A percentile compares a stretch with the other conserved stretches of the same genome.
These are phyloP conservation scores for Drosophila guanche DNA, from an alignment of 1,140 invertebrate genomes.

Conservation along the genomic window DNA sequence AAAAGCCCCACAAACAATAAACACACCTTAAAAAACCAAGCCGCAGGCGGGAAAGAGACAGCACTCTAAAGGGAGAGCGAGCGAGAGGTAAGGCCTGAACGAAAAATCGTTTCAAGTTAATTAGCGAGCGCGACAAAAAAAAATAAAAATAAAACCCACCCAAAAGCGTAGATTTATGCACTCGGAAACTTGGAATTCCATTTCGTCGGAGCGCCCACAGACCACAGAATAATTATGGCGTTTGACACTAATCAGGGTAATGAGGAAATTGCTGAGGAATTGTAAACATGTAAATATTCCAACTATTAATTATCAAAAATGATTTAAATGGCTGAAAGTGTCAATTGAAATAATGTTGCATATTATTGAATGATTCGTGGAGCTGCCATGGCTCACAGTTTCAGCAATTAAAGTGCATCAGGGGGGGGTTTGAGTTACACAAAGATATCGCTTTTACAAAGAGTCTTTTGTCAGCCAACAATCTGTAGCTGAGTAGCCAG, in stretches of 20 bases:
- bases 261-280: conserved; percentile 37
- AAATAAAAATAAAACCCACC: conserved; percentile 58
- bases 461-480: too few relatives aligned
- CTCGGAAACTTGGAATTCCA: conserved; percentile 33
- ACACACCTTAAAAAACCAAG: conserved; percentile 69
- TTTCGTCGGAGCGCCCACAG: conserved; percentile 3
- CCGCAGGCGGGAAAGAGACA: conserved; percentile 15
- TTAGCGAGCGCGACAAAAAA: conserved; percentile 68
- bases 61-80: conserved; percentile 3
- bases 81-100: conserved; percentile 12
- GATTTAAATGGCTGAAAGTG: not conserved
- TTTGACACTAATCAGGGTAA: conserved; percentile 50
- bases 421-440: too few relatives aligned
- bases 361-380: not conserved
- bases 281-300: not conserved
- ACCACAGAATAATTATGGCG: conserved; percentile 23
- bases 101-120: conserved; percentile 66
- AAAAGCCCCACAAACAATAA: conserved; percentile 47
- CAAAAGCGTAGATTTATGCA: conserved; percentile 72
- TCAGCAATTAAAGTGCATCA: conserved; percentile 16
- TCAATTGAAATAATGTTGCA: not conserved
- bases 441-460: too few relatives aligned
- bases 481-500: too few relatives aligned
- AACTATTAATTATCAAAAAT: too few relatives aligned
- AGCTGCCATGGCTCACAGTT: not conserved